Evolutionary conservation across 1,140 invertebrate species (phyloP).

Genomic region (Cotesia vestalis): DNA sequence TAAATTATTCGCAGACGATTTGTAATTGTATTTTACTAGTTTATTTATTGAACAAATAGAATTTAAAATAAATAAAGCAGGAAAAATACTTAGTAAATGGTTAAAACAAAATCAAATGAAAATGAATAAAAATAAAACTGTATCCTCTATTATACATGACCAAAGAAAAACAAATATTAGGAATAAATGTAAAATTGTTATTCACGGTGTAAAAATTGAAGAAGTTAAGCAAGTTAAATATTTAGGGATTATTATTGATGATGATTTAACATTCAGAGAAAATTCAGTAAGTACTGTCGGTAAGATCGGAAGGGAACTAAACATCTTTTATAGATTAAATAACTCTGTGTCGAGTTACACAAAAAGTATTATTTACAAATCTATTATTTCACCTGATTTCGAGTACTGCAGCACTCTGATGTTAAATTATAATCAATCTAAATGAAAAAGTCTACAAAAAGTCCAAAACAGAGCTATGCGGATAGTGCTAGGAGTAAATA

Average conservation of each 20-base stretch:
- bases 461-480: too few relatives aligned
- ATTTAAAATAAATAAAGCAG: not conserved
- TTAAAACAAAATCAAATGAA: slow-evolving; percentile 6
- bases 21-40: slow-evolving; percentile 23
- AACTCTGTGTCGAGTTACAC: slow-evolving; percentile 7
- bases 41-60: slow-evolving; percentile 19
- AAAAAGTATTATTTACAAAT: slow-evolving; percentile 1
- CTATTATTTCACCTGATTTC: not conserved
- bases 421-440: slow-evolving; percentile 9
- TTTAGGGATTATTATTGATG: not conserved
- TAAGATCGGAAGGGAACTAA: not conserved
- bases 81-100: not conserved
- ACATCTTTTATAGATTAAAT: not conserved
- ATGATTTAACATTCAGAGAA: slow-evolving; percentile 7
- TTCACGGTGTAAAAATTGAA: not conserved
- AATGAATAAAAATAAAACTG: slow-evolving; percentile 1
- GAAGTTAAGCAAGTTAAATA: slow-evolving; percentile 1
- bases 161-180: not conserved
- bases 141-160: not conserved
- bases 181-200: slow-evolving; percentile 1
- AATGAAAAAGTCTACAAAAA: not conserved
- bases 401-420: not conserved
- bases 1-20: slow-evolving; percentile 39
- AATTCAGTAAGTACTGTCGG: not conserved
- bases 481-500: not conserved